These are phyloP conservation scores for Calvadosia cruxmelitensis DNA, from an alignment of 30 jellyfish, hydroid and myxozoan genomes.

Conservation along the genomic window DNA sequence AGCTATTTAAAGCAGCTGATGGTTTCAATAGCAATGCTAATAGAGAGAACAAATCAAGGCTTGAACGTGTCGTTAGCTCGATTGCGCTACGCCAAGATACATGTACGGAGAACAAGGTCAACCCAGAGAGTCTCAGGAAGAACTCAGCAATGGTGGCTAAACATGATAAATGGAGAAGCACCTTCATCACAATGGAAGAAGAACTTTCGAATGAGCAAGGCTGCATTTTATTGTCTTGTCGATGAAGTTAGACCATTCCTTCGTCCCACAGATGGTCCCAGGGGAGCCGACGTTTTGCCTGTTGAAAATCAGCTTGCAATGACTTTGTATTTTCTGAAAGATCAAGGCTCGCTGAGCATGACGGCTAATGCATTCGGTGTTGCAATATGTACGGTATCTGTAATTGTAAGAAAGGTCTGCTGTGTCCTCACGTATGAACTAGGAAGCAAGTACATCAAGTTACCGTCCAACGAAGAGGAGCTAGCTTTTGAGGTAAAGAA, in stretches of 20 bases:
- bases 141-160: background rate
- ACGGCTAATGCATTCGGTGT: slow-evolving; percentile 35
- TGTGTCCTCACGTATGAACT: slow-evolving; percentile 3
- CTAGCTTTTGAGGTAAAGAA: slow-evolving; percentile 5
- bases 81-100: too few relatives aligned
- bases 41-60: too few relatives aligned
- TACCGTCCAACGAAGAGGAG: slow-evolving; percentile 30
- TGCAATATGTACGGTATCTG: slow-evolving; percentile 31
- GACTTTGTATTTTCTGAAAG: slow-evolving; percentile 27
- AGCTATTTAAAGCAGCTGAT: too few relatives aligned
- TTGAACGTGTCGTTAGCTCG: too few relatives aligned
- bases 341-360: slow-evolving; percentile 37
- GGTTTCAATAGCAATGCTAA: too few relatives aligned
- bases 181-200: background rate
- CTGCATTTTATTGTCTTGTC: slow-evolving; percentile 5
- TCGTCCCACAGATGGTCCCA: background rate
- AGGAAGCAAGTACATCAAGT: slow-evolving; percentile 12
- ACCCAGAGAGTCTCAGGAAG: too few relatives aligned
- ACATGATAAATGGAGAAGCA: background rate
- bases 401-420: slow-evolving; percentile 17
- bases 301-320: slow-evolving; percentile 19
- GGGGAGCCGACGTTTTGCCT: background rate
- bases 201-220: slow-evolving; percentile 11
- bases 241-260: background rate
- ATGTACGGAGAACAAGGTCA: too few relatives aligned